Conservation (phyloP, 2,888 invertebrate species). For the Calameuta pallipes region DNA sequence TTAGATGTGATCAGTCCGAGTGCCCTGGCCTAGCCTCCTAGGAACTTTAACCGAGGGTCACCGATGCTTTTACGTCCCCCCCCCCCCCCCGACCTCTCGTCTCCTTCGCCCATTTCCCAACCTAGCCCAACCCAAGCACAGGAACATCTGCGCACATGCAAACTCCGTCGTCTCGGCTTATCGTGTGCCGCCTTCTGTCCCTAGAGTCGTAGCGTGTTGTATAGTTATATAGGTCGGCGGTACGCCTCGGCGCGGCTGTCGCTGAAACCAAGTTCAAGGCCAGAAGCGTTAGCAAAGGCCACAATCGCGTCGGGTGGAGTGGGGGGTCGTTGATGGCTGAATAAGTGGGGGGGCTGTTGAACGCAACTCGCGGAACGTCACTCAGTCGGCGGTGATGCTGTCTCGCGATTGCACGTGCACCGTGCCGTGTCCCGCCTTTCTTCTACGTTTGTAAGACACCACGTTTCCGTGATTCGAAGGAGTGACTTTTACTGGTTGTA, state of each 20-base stretch:
- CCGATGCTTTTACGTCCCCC: not conserved
- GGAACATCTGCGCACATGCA: conserved; percentile 6
- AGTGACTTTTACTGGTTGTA: conserved; percentile 41
- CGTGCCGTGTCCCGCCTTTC: conserved; percentile 46
- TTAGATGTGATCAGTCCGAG: not conserved
- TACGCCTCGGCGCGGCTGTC: conserved; percentile 64
- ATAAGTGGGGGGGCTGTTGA: conserved; percentile 71
- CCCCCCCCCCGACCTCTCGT: too few species aligned
- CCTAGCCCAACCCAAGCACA: not conserved
- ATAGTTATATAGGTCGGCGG: conserved; percentile 59
- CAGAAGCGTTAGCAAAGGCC: conserved; percentile 65
- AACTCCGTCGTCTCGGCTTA: not conserved
- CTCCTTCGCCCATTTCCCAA: not conserved
- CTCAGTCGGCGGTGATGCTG: conserved; percentile 66
- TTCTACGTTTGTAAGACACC: conserved; percentile 33
- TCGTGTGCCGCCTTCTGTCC: not conserved
- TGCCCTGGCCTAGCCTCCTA: not conserved
- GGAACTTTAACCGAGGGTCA: not conserved
- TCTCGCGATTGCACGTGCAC: conserved; percentile 61
- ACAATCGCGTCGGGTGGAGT: conserved; percentile 48
- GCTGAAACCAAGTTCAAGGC: conserved; percentile 68
- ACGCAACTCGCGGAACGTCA: conserved; percentile 71
- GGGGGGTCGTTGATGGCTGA: conserved; percentile 45
- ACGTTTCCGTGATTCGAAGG: conserved; percentile 23
- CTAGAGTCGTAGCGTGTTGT: not conserved